A percentile compares a stretch with the other conserved stretches of the same genome.
These are phyloP conservation scores for Phyllotis vaccarum DNA, from an alignment of 2,797 vertebrate species.

Conservation along the genomic window DNA sequence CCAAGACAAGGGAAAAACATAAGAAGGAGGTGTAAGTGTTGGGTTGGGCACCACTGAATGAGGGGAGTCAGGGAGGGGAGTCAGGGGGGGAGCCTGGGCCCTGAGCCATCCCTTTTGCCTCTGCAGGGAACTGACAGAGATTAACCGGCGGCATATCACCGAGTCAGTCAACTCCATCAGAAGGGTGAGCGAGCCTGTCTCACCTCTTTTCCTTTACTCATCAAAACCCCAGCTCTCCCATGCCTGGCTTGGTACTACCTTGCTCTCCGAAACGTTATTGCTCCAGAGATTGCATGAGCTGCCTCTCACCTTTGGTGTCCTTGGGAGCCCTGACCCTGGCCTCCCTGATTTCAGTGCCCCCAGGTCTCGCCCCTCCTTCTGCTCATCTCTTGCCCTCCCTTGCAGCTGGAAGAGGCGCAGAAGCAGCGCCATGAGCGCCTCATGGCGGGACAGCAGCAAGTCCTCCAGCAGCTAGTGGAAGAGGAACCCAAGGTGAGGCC, in stretches of 20 bases:
- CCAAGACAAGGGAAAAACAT: constrained; percentile 91
- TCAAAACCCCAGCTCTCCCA: background rate
- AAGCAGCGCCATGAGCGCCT: constrained; percentile 91
- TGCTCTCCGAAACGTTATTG: background rate
- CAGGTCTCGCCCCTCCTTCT: background rate
- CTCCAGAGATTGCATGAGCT: background rate
- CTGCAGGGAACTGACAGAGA: constrained; percentile 92
- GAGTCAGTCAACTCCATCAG: constrained; percentile 92
- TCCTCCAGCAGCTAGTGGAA: constrained; percentile 90
- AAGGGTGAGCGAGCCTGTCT: constrained; percentile 88
- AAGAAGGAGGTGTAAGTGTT: constrained; percentile 90
- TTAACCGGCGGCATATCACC: constrained; percentile 93
- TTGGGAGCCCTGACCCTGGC: background rate
- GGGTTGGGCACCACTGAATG: background rate
- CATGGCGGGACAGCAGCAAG: constrained; percentile 87
- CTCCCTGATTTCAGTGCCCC: background rate
- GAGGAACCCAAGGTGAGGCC: constrained; percentile 90
- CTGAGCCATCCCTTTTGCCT: background rate
- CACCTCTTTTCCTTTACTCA: background rate
- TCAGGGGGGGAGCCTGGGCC: background rate
- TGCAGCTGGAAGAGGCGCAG: constrained; percentile 93
- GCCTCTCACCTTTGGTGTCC: background rate
- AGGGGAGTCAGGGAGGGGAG: background rate
- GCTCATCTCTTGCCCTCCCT: background rate
- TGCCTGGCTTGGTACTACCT: background rate